Conservation (phyloP, 2,888 invertebrate genomes). For the Zaprionus lineosus region DNA sequence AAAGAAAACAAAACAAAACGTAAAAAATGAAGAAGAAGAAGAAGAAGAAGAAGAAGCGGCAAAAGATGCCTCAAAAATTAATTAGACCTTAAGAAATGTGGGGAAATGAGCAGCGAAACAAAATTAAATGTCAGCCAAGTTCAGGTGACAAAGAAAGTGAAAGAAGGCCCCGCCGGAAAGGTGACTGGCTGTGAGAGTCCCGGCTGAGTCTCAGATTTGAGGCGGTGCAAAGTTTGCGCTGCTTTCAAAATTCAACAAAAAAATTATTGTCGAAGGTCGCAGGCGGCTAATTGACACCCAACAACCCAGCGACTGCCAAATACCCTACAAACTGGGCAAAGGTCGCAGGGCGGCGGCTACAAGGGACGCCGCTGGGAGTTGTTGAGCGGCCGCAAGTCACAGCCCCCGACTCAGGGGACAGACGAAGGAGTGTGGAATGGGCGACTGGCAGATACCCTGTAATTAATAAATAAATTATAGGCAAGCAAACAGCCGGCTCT, state of each 20-base stretch:
- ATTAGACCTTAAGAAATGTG: background rate
- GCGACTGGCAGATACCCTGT: too few relatives aligned
- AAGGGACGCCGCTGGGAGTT: too few relatives aligned
- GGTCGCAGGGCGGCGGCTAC: too few relatives aligned
- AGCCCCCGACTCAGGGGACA: too few relatives aligned
- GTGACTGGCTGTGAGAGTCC: too few relatives aligned
- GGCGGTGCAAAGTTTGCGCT: too few relatives aligned
- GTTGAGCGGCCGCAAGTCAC: too few relatives aligned
- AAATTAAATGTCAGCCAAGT: conserved; percentile 41
- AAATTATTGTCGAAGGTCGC: conserved; percentile 43
- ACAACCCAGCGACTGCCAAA: background rate
- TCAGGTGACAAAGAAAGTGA: conserved; percentile 34
- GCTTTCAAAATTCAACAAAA: conserved; percentile 30
- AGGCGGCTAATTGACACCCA: conserved; percentile 43
- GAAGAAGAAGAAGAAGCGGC: background rate
- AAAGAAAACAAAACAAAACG: conserved; percentile 1
- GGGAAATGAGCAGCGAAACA: background rate
- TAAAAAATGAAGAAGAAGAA: conserved; percentile 14
- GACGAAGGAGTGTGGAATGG: too few relatives aligned
- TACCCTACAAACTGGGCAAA: background rate
- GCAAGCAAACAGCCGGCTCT: too few relatives aligned
- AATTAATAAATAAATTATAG: too few relatives aligned
- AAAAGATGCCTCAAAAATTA: background rate
- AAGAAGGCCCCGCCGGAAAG: too few relatives aligned
- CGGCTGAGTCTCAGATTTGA: too few relatives aligned